A percentile compares a stretch with the other conserved stretches of the same genome.
Evolutionary conservation across 2,113 vertebrate species (phyloP).

Genomic region (Xenopus tropicalis): UCB_Xtro_10.0 CM004448.2:44923001-44923500

Average conservation of each 20-base stretch:
- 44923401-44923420: no score
- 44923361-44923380: no score
- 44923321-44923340: neutral
- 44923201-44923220: slow-evolving; percentile 23
- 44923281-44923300: slow-evolving; percentile 37
- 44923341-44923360: neutral
- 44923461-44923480: no score
- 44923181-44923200: slow-evolving; percentile 8
- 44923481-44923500: no score
- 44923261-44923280: slow-evolving; percentile 39
- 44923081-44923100: neutral
- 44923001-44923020: neutral
- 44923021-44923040: neutral
- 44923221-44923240: slow-evolving; percentile 29
- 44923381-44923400: no score
- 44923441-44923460: no score
- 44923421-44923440: no score
- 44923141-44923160: slow-evolving; percentile 11
- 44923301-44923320: slow-evolving; percentile 4
- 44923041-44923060: neutral
- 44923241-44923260: slow-evolving; percentile 21
- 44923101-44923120: slow-evolving; percentile 7
- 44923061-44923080: neutral
- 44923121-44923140: neutral
- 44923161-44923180: slow-evolving; percentile 38